Base-by-base conservation (phyloP, 2,113 vertebrate genomes). In the Athene noctua region DNA sequence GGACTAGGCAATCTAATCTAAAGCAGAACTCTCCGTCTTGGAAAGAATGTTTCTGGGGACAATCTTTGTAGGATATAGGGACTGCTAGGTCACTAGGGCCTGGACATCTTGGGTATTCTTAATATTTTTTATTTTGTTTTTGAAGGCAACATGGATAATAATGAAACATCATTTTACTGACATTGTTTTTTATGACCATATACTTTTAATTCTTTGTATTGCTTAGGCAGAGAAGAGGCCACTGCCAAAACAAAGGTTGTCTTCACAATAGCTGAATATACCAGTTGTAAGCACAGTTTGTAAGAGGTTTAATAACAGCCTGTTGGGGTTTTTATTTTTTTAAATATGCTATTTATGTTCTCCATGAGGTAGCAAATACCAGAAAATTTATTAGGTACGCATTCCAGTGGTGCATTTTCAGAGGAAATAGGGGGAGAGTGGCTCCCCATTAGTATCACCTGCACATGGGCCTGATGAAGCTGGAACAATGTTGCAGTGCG, bases 1-100 rank as follows among this genome's bases (percentile, higher is more conserved):
- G 80, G 70, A 85, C 40, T 70, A n/a, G 23, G 54, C 86, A 73
- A 77, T 80, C 55, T 95, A 96, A 96, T 90, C 78, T 67, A 92
- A 97, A 92, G 80, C 92, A 97, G 95, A 95, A 75, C 89, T 85
- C 49, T 85, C 67, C 0, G 6, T 61, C 78, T 94, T 66, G 3
- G 7, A 84, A 95, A 63, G 73, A 93, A 85, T 68, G 46, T 83
- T 96, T 86, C 72, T 59, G 88, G 62, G 51, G 58, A 87, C 2
- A 7, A 57, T 85, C 88, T 81, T 93, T 82, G 26, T 65, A 82
- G 83, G 80, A 47, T 58, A 62, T 5, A 61, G 40, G 36, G 57
- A 59, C 59, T 71, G 44, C 23, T 67, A 36, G 44, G 47, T 80
- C 63, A 70, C 54, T 44, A 68, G 10, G 36, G 40, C 29, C 58